Evolutionary conservation across 1,140 invertebrate species (phyloP).

Genomic region (Ips nitidus): DNA sequence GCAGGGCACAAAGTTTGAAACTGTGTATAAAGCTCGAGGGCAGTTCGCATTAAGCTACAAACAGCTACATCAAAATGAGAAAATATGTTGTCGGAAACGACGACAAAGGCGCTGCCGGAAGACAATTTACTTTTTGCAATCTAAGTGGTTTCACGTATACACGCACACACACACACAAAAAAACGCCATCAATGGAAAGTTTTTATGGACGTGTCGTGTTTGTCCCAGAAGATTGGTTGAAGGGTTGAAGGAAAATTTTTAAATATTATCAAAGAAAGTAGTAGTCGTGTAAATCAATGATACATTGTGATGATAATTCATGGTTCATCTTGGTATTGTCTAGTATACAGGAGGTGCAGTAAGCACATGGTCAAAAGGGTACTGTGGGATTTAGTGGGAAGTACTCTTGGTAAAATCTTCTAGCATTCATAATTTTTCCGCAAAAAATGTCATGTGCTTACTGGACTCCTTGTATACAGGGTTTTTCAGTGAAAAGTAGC

Average conservation of each 20-base stretch:
- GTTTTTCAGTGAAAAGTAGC: no score
- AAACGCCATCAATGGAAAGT: not conserved
- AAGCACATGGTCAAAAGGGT: no score
- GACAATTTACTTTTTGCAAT: constrained; percentile 7
- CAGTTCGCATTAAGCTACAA: constrained; percentile 28
- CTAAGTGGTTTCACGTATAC: constrained; percentile 1
- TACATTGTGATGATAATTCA: no score
- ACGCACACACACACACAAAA: not conserved
- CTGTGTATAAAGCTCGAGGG: not conserved
- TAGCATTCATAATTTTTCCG: no score
- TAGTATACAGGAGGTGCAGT: no score
- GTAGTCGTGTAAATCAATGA: no score
- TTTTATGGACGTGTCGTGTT: constrained; percentile 1
- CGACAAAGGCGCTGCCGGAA: constrained; percentile 6
- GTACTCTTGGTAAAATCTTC: no score
- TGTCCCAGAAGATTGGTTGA: not conserved
- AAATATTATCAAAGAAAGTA: no score
- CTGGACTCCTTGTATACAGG: no score
- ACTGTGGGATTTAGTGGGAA: no score
- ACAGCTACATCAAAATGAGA: constrained; percentile 25
- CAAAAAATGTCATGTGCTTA: no score
- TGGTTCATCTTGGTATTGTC: no score
- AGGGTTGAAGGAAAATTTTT: not conserved
- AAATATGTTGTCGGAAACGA: constrained; percentile 18
- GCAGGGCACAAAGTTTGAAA: constrained; percentile 25